Base-by-base conservation (phyloP, 1,140 invertebrate species). In the Bombus superbus region DNA sequence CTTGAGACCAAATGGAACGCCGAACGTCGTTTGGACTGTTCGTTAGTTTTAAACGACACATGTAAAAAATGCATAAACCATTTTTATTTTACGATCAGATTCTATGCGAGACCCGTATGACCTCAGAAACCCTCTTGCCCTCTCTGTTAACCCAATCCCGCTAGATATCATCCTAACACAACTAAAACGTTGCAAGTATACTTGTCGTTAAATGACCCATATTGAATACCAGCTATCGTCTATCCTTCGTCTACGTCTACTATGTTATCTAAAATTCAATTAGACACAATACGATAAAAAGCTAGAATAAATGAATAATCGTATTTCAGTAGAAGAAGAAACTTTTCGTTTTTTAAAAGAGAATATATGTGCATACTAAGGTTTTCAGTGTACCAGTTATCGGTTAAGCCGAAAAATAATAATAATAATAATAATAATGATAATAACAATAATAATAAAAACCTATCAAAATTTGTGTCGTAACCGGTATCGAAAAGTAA, bases 161-260 rank as follows among this genome's bases (percentile, higher is more conserved):
- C 22, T 11, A 71, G 35, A 62, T 75, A 74, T 75, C 57, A 53
- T 53, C 47, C 42, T 66, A 71, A 35, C 40, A 22, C 71, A 15
- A 47, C 8, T 44, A 53, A 73, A 28, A 73, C 47, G 42, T 47
- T 38, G 22, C 13, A 62, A 75, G 69, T 13, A 82, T 66, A 47
- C 42, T 42, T n/a, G 22, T 18, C 9, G 64, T 22, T 64, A 73
- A 82, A 44, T 75, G 81, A 82, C 59, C 42, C 40, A 75, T 42
- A 75, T 75, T 64, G 22, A 22, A 40, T 15, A 11, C 15, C 35
- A 8, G 32, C 32, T 66, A 66, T 62, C 22, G 35, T 40, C 57
- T 32, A 40, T 71, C 47, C 18, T 53, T 53, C 47, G 47, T 32
- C 44, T 3, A 40, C 15, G 28, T 18, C 32, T 38, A 57, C 32